phyloP scores from a whole-genome alignment of 1,140 invertebrate species.

The Zaprionus capensis region DNA sequence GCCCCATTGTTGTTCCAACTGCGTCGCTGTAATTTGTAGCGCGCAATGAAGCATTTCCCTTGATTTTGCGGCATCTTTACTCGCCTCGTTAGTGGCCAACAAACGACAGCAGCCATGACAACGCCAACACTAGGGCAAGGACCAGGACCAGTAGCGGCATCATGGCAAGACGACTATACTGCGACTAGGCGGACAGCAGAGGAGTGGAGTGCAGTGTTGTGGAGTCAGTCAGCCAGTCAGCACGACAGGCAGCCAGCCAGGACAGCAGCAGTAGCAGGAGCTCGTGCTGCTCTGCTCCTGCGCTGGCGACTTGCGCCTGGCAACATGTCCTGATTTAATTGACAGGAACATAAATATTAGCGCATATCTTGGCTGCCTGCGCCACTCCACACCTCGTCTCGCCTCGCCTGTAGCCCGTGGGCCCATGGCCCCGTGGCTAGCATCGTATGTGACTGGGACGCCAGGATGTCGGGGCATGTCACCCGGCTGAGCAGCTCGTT shows the following conservation, averaged over 20 bases:
- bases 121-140: constrained; percentile 38
- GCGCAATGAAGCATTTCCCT: constrained; percentile 82
- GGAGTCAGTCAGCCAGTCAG: constrained; percentile 14
- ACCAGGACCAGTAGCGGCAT: constrained; percentile 3
- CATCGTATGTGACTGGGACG: constrained; percentile 60
- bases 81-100: constrained; percentile 82
- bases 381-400: neutral
- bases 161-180: neutral
- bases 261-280: constrained; percentile 6
- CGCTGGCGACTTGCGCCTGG: constrained; percentile 33
- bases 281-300: constrained; percentile 17
- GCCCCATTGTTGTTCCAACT: constrained; percentile 78
- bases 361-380: constrained; percentile 75
- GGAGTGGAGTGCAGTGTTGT: constrained; percentile 1
- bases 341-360: constrained; percentile 83
- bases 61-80: constrained; percentile 83
- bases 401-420: too few relatives aligned
- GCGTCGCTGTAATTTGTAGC: constrained; percentile 80
- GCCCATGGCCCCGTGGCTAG: neutral
- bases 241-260: constrained; percentile 10
- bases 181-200: constrained; percentile 4
- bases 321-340: constrained; percentile 82
- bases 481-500: constrained; percentile 73
- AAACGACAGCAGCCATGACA: constrained; percentile 67
- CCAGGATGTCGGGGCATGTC: constrained; percentile 56